phyloP scores from a whole-genome alignment of 2,113 vertebrate genomes.

The Solea senegalensis region DNA sequence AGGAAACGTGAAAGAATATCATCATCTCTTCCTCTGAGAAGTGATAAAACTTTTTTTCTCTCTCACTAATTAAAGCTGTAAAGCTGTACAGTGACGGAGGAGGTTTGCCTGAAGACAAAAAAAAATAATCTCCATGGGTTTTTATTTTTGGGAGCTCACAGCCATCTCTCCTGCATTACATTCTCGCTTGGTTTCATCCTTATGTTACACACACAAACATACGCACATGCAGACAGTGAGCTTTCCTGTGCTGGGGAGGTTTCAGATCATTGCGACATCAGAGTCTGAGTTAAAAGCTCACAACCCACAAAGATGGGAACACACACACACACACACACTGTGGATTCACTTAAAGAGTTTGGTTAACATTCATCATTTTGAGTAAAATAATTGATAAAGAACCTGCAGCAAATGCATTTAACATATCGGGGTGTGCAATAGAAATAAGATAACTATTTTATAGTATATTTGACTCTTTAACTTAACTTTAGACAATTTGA shows the following conservation, averaged over 20 bases:
- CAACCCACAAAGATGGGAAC: slow-evolving; percentile 7
- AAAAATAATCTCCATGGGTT: neutral
- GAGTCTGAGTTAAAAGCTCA: slow-evolving; percentile 55
- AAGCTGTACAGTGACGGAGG: neutral
- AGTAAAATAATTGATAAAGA: neutral
- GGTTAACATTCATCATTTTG: neutral
- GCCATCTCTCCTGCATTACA: slow-evolving; percentile 21
- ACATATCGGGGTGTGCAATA: too few relatives aligned
- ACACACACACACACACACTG: slow-evolving; percentile 14
- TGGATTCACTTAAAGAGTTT: neutral
- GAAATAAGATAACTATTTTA: too few relatives aligned
- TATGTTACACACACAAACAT: slow-evolving; percentile 2
- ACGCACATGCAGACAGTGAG: slow-evolving; percentile 35
- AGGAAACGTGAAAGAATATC: slow-evolving; percentile 9
- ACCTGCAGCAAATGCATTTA: neutral
- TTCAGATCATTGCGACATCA: slow-evolving; percentile 71
- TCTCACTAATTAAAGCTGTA: slow-evolving; percentile 41
- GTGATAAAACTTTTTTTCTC: neutral
- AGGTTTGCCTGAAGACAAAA: neutral
- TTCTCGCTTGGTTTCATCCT: neutral
- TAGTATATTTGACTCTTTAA: too few relatives aligned
- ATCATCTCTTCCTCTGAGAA: neutral
- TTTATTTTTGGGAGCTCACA: slow-evolving; percentile 9
- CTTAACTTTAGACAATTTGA: too few relatives aligned
- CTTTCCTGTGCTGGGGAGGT: slow-evolving; percentile 63